phyloP scores from a whole-genome alignment of 2,888 invertebrate genomes.

The Clepsis dumicolana region DNA sequence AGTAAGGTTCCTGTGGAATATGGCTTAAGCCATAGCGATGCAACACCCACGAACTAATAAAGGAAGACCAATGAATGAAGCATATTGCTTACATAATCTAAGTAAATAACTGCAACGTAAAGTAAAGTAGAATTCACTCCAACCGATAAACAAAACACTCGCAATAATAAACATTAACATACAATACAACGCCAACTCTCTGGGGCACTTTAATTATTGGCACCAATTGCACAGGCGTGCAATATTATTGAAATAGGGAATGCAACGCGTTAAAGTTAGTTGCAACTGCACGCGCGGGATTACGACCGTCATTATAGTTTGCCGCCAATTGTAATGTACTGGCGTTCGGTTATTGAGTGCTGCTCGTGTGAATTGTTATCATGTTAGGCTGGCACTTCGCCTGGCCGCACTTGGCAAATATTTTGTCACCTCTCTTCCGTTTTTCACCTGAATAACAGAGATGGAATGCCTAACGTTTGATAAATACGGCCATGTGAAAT shows the following conservation, averaged over 20 bases:
- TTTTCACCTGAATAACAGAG: too few species aligned
- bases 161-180: slow-evolving; percentile 21
- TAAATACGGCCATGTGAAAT: too few species aligned
- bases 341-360: neutral
- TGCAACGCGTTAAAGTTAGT: slow-evolving; percentile 33
- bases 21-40: too few species aligned
- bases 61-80: too few species aligned
- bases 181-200: slow-evolving; percentile 33
- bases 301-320: slow-evolving; percentile 36
- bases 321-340: slow-evolving; percentile 19
- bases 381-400: neutral
- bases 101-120: neutral
- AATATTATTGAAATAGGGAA: slow-evolving; percentile 46
- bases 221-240: slow-evolving; percentile 42
- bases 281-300: slow-evolving; percentile 42
- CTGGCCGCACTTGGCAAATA: too few species aligned
- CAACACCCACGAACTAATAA: too few species aligned
- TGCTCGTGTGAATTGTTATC: neutral
- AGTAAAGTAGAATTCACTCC: neutral
- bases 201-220: slow-evolving; percentile 43
- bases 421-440: neutral
- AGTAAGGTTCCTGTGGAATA: too few species aligned
- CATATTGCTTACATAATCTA: neutral
- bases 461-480: too few species aligned
- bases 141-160: slow-evolving; percentile 33